A percentile compares a stretch with the other conserved stretches of the same genome.
Evolutionary conservation across 1,140 invertebrate genomes (phyloP).

Genomic region (Ridgeia piscesae): DNA sequence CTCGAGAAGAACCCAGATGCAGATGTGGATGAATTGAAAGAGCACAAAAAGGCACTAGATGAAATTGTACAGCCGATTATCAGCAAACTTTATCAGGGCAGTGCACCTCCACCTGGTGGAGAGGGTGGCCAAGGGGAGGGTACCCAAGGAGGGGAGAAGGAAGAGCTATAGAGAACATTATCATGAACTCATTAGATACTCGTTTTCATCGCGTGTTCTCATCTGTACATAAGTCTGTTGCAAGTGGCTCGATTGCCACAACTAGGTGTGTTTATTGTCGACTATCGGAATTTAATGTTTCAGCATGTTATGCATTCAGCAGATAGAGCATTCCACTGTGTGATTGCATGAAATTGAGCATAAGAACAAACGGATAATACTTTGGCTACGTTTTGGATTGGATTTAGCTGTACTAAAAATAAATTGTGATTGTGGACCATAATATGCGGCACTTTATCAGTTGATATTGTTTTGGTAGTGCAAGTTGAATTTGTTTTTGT

Average conservation of each 20-base stretch:
- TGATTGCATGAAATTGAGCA: background rate
- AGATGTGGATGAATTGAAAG: slow-evolving; percentile 90
- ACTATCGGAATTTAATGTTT: background rate
- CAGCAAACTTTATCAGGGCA: slow-evolving; percentile 90
- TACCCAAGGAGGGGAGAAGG: background rate
- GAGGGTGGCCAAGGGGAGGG: slow-evolving; percentile 81
- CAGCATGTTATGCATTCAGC: background rate
- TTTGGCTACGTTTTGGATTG: background rate
- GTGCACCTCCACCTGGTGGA: slow-evolving; percentile 66
- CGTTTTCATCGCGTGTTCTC: background rate
- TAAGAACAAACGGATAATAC: slow-evolving; percentile 1
- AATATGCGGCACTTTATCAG: background rate
- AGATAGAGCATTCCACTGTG: background rate
- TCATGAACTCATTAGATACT: background rate
- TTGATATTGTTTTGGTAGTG: slow-evolving; percentile 1
- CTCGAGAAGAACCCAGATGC: slow-evolving; percentile 93
- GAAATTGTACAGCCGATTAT: slow-evolving; percentile 96
- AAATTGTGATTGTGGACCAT: background rate
- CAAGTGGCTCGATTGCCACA: background rate
- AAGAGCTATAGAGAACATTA: slow-evolving; percentile 15
- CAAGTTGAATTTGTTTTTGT: background rate
- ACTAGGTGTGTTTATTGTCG: background rate
- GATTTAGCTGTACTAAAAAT: background rate
- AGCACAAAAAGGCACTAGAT: slow-evolving; percentile 96
- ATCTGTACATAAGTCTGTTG: slow-evolving; percentile 4